phyloP scores from a whole-genome alignment of 1,140 invertebrate genomes.

The Sinonovacula constricta region DNA sequence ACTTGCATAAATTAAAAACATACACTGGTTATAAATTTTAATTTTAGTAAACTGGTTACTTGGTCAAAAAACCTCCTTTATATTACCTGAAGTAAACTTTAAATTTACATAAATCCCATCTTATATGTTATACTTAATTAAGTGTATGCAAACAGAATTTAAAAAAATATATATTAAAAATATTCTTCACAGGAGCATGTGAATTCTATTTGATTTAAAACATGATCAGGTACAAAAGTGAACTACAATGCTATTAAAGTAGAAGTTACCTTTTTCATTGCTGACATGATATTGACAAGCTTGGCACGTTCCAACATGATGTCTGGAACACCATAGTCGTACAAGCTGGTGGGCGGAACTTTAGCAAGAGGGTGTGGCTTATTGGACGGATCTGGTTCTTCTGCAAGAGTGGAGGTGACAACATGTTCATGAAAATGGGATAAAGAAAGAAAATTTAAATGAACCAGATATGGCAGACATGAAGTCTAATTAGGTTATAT shows the following conservation, averaged over 20 bases:
- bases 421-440: too few species aligned
- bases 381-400: too few species aligned
- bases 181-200: neutral
- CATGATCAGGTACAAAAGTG: neutral
- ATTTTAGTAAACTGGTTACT: too few species aligned
- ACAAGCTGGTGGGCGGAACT: constrained; percentile 2
- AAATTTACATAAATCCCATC: neutral
- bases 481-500: too few species aligned
- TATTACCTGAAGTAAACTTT: too few species aligned
- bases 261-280: constrained; percentile 30
- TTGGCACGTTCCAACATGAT: constrained; percentile 49
- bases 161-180: neutral
- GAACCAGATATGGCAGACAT: too few species aligned
- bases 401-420: too few species aligned
- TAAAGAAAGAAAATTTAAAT: too few species aligned
- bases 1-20: too few species aligned
- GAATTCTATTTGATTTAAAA: neutral
- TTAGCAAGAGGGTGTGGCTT: neutral
- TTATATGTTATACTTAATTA: neutral
- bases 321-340: constrained; percentile 55
- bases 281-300: constrained; percentile 52
- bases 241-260: neutral
- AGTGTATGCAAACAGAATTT: neutral
- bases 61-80: too few species aligned
- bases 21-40: too few species aligned